phyloP scores from a whole-genome alignment of 1,140 invertebrate species.

The Drosophila pseudoobscura region DNA sequence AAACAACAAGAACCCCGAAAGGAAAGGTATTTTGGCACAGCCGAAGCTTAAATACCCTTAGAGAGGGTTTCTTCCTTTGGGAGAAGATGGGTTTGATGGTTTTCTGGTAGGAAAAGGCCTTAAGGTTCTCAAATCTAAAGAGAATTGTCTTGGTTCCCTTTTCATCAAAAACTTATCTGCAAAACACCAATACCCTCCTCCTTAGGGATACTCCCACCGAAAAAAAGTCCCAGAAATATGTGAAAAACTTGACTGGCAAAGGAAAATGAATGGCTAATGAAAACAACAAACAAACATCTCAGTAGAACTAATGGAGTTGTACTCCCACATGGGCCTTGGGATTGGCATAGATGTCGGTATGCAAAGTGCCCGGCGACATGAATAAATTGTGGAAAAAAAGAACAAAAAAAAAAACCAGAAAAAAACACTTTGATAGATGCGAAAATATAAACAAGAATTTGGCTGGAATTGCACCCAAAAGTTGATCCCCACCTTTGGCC shows the following conservation, averaged over 20 bases:
- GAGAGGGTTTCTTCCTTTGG: no score
- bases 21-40: slow-evolving; percentile 7
- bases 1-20: slow-evolving; percentile 42
- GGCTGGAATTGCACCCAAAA: slow-evolving; percentile 25
- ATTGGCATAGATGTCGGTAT: slow-evolving; percentile 7
- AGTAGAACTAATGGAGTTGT: slow-evolving; percentile 62
- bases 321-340: neutral
- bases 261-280: slow-evolving; percentile 54
- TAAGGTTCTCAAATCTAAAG: no score
- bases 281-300: slow-evolving; percentile 67
- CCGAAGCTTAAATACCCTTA: no score
- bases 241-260: slow-evolving; percentile 22
- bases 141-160: no score
- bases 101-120: no score
- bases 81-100: no score
- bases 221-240: slow-evolving; percentile 39
- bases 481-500: slow-evolving; percentile 53
- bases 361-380: slow-evolving; percentile 66
- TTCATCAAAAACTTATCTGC: no score
- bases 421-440: slow-evolving; percentile 66
- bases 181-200: no score
- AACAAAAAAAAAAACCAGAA: slow-evolving; percentile 38
- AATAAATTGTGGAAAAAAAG: slow-evolving; percentile 73
- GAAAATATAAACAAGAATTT: slow-evolving; percentile 34
- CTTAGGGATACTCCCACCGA: no score